These are phyloP conservation scores for Cinclus cinclus DNA, from an alignment of 2,113 vertebrate genomes.

Conservation along the genomic window DNA sequence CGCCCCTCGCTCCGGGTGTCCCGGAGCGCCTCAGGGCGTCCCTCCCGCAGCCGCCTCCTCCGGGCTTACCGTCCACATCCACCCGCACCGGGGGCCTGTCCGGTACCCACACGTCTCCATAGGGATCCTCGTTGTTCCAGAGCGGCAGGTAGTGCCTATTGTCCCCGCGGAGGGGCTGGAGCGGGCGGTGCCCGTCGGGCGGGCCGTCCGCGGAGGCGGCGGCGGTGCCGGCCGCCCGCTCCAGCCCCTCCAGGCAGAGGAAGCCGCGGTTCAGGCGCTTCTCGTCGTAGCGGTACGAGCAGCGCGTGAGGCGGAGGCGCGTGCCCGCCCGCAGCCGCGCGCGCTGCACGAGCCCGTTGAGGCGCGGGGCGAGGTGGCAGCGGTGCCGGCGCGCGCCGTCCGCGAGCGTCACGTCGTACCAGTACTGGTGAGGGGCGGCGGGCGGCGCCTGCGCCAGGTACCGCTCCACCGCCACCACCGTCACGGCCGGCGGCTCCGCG, in stretches of 20 bases:
- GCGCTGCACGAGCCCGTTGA: slow-evolving; percentile 74
- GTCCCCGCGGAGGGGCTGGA: slow-evolving; percentile 69
- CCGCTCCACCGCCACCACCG: slow-evolving; percentile 74
- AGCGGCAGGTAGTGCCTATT: slow-evolving; percentile 84
- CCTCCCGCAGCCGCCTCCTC: not conserved
- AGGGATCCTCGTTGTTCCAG: slow-evolving; percentile 91
- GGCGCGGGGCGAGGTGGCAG: slow-evolving; percentile 71
- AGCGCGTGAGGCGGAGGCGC: slow-evolving; percentile 68
- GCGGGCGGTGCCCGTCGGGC: not conserved
- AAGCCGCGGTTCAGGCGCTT: slow-evolving; percentile 74
- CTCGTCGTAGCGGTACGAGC: slow-evolving; percentile 81
- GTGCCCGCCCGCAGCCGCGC: slow-evolving; percentile 78
- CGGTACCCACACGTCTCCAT: slow-evolving; percentile 78
- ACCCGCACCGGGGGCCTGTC: slow-evolving; percentile 34
- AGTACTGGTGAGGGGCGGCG: slow-evolving; percentile 20
- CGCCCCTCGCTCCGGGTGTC: no score
- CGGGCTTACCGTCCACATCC: slow-evolving; percentile 77
- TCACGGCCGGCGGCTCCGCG: slow-evolving; percentile 33
- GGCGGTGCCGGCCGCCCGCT: not conserved
- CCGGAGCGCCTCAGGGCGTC: not conserved
- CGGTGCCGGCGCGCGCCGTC: slow-evolving; percentile 76
- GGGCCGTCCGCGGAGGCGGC: not conserved
- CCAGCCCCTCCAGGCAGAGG: slow-evolving; percentile 74
- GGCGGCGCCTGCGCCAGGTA: slow-evolving; percentile 52
- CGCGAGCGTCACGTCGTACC: slow-evolving; percentile 76